Evolutionary conservation across 2,797 vertebrate genomes (phyloP), one percentile per base, ranked within the genome.

Genomic region (Scolopax rusticola): DNA sequence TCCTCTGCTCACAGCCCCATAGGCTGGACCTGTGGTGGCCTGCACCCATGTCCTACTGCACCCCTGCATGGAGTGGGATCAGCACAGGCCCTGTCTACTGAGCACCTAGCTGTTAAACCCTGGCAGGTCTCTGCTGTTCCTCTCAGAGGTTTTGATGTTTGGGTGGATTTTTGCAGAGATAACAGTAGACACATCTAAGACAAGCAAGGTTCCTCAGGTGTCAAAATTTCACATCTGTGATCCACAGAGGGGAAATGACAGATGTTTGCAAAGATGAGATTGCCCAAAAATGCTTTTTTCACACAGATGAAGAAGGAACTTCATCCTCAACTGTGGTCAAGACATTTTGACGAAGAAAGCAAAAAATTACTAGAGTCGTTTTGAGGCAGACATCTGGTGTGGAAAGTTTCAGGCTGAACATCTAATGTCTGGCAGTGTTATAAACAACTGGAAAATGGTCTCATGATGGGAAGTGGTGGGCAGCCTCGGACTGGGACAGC

Each of bases 371-470:
- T 75, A 41, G 84, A 91, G 60, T 64, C 0, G 2, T 63, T 88
- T 51, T 67, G 51, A 82, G 64, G 83, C 59, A 81, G 63, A 70
- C 70, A 74, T 84, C 71, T 47, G 70, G 69, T 3, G 8, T 45
- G 87, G 91, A 95, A 91, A 80, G 33, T 93, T 94, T 93, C 63
- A 90, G 56, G 32, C 74, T 74, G 74, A 89, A 87, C 56, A 64
- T 45, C 1, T 6, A 73, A 67, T 0, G 4, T 33, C 68, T 90
- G 90, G 40, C 69, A 33, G 38, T 24, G 24, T 83, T 74, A 74
- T 78, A 53, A 50, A 36, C 80, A 82, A 50, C 3, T 75, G 86
- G 81, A 89, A 56, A 64, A 30, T 18, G 36, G 70, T 47, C 60
- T 90, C 19, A 18, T 24, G 51, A 45, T 79, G 71, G 76, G 90